Conservation (phyloP, 2,797 vertebrate genomes). For the Garrulus glandarius region DNA sequence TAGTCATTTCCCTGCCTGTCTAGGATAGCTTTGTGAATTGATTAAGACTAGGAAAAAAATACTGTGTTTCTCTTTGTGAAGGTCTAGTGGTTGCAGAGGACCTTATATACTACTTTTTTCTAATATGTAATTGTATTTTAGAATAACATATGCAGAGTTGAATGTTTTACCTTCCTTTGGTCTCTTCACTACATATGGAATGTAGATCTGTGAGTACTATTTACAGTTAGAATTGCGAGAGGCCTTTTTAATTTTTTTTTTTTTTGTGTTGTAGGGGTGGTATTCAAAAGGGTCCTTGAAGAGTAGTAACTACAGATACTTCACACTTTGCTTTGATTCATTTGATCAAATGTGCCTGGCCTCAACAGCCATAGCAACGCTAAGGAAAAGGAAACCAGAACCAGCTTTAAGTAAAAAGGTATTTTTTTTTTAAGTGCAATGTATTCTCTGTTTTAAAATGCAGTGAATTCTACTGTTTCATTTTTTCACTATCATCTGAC, state of each 20-base stretch:
- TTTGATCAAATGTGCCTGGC: background rate
- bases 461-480: background rate
- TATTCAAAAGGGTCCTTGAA: background rate
- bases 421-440: background rate
- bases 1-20: background rate
- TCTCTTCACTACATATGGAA: background rate
- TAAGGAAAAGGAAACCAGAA: background rate
- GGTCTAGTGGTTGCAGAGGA: background rate
- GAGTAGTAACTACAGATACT: background rate
- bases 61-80: background rate
- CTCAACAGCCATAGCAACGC: background rate
- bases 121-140: background rate
- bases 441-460: background rate
- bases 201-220: background rate
- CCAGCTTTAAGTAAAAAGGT: background rate
- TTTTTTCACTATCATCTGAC: background rate
- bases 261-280: background rate
- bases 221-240: background rate
- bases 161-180: background rate
- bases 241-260: fast-evolving
- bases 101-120: background rate
- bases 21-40: background rate
- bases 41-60: background rate
- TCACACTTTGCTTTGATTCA: background rate
- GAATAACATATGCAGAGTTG: background rate